A percentile compares a stretch with the other conserved stretches of the same genome.
These are phyloP conservation scores for Rhinogobius similis DNA, from an alignment of 2,113 vertebrate species.

Conservation along the genomic window DNA sequence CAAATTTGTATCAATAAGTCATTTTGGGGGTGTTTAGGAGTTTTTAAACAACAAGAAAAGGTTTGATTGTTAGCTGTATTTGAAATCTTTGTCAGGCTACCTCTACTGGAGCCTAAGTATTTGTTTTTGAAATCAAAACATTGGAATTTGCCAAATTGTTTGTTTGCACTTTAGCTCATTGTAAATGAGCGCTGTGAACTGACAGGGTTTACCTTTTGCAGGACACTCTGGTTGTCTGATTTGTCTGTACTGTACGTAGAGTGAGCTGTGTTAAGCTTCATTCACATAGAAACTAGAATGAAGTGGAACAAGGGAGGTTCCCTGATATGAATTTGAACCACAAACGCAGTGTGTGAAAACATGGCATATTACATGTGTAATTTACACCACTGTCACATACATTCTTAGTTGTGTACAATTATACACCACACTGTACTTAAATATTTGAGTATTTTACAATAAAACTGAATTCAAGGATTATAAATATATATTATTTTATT, in stretches of 20 bases:
- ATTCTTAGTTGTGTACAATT: no score
- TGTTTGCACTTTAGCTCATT: slow-evolving; percentile 4
- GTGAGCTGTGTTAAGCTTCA: not conserved
- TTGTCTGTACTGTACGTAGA: not conserved
- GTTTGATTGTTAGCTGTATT: no score
- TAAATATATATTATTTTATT: no score
- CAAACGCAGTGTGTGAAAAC: no score
- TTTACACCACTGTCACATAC: no score
- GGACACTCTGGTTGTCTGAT: not conserved
- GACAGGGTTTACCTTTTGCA: not conserved
- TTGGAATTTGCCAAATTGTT: not conserved
- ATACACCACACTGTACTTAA: no score
- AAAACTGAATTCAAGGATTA: no score
- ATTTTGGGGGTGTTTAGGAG: not conserved
- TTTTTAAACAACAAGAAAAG: not conserved
- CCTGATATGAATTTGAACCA: no score
- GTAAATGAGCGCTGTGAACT: not conserved
- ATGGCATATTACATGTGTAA: no score
- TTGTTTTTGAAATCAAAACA: not conserved
- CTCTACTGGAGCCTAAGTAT: not conserved
- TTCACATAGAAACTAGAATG: not conserved
- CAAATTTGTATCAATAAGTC: not conserved
- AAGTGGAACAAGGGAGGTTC: no score
- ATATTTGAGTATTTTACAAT: no score
- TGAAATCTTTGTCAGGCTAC: not conserved